phyloP scores from a whole-genome alignment of 2,888 invertebrate species.

The Hemaris fuciformis region DNA sequence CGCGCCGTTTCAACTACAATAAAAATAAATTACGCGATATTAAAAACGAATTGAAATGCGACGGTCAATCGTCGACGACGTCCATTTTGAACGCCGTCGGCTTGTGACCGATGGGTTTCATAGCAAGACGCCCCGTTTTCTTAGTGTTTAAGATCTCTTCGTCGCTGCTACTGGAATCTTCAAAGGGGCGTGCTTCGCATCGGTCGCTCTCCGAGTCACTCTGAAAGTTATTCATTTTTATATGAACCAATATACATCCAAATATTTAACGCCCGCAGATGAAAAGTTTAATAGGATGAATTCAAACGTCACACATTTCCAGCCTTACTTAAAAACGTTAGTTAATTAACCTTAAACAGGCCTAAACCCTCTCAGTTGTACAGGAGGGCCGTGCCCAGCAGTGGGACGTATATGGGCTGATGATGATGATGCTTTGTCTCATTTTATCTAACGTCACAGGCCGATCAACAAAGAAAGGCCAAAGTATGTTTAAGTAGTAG shows the following conservation, averaged over 20 bases:
- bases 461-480: too few relatives aligned
- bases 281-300: not conserved
- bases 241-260: not conserved
- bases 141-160: slow-evolving; percentile 66
- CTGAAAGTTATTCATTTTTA: slow-evolving; percentile 2
- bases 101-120: slow-evolving; percentile 66
- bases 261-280: not conserved
- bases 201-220: slow-evolving; percentile 62
- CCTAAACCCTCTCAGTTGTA: too few relatives aligned
- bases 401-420: too few relatives aligned
- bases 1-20: not conserved
- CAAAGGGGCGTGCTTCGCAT: slow-evolving; percentile 52
- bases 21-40: slow-evolving; percentile 7
- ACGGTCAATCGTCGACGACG: slow-evolving; percentile 62
- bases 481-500: too few relatives aligned
- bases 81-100: slow-evolving; percentile 67
- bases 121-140: slow-evolving; percentile 61
- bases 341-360: too few relatives aligned
- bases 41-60: not conserved
- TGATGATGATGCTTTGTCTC: too few relatives aligned
- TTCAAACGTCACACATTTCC: too few relatives aligned
- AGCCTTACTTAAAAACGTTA: too few relatives aligned
- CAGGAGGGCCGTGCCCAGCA: too few relatives aligned
- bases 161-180: slow-evolving; percentile 70
- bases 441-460: too few relatives aligned